phyloP scores from a whole-genome alignment of 2,797 vertebrate species.

The Betta splendens region DNA sequence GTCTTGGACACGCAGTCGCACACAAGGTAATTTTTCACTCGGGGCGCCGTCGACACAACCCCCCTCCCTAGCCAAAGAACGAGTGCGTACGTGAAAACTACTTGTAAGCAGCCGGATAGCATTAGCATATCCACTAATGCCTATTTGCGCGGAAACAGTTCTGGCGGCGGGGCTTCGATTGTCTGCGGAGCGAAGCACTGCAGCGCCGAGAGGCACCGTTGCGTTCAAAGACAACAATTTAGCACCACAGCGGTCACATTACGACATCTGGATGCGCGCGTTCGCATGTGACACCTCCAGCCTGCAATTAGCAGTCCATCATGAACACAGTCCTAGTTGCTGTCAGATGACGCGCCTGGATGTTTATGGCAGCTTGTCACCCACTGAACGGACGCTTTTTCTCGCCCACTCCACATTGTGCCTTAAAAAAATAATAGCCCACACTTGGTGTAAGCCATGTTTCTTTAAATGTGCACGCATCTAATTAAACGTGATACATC shows the following conservation, averaged over 20 bases:
- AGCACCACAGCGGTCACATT: constrained; percentile 69
- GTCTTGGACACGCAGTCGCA: constrained; percentile 71
- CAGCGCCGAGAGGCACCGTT: constrained; percentile 45
- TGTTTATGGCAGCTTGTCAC: not conserved
- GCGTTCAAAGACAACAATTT: constrained; percentile 61
- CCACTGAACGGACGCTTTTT: not conserved
- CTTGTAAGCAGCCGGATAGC: constrained; percentile 18
- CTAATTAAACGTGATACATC: not conserved
- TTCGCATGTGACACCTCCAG: constrained; percentile 57
- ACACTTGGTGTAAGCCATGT: not conserved
- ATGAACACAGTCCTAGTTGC: constrained; percentile 30
- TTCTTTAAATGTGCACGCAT: constrained; percentile 1
- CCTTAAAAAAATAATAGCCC: not conserved
- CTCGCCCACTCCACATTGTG: not conserved
- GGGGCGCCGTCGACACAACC: constrained; percentile 48
- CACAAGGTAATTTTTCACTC: constrained; percentile 55
- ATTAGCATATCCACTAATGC: not conserved
- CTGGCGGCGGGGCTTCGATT: constrained; percentile 13
- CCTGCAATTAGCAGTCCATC: constrained; percentile 24
- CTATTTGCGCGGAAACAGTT: constrained; percentile 5
- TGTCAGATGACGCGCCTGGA: constrained; percentile 28
- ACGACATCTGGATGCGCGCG: constrained; percentile 69
- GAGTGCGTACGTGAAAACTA: constrained; percentile 52
- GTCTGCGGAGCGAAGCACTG: constrained; percentile 38
- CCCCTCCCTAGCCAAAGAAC: constrained; percentile 13